Evolutionary conservation across 1,140 invertebrate species (phyloP).

Genomic region (Eupristina koningsbergeri): DNA sequence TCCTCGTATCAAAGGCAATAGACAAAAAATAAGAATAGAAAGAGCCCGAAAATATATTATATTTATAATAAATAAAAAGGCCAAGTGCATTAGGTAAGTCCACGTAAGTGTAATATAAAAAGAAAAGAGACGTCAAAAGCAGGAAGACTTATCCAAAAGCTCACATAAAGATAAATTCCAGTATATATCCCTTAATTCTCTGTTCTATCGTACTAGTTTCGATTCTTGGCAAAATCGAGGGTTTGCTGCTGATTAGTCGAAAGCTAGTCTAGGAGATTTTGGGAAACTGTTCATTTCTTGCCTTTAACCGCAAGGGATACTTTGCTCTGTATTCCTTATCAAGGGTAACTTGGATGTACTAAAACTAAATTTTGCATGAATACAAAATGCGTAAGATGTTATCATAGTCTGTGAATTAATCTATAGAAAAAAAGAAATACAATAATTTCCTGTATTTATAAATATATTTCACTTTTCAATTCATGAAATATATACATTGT

Average conservation of each 20-base stretch:
- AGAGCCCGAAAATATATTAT: background rate
- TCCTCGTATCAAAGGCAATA: background rate
- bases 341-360: background rate
- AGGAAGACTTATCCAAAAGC: background rate
- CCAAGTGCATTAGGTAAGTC: background rate
- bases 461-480: too few species aligned
- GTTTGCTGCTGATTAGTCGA: background rate
- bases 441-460: too few species aligned
- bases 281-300: background rate
- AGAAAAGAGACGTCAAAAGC: background rate
- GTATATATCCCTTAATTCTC: background rate
- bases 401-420: background rate
- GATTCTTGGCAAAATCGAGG: background rate
- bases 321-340: background rate
- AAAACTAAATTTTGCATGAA: constrained; percentile 12
- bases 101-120: background rate
- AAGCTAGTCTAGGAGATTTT: background rate
- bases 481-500: too few species aligned
- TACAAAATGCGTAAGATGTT: background rate
- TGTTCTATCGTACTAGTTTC: background rate
- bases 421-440: too few species aligned
- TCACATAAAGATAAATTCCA: background rate
- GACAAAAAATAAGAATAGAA: background rate
- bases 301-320: background rate
- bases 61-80: background rate